Evolutionary conservation across 2,797 vertebrate genomes (phyloP).

Genomic region (Distichodus sexfasciatus): DNA sequence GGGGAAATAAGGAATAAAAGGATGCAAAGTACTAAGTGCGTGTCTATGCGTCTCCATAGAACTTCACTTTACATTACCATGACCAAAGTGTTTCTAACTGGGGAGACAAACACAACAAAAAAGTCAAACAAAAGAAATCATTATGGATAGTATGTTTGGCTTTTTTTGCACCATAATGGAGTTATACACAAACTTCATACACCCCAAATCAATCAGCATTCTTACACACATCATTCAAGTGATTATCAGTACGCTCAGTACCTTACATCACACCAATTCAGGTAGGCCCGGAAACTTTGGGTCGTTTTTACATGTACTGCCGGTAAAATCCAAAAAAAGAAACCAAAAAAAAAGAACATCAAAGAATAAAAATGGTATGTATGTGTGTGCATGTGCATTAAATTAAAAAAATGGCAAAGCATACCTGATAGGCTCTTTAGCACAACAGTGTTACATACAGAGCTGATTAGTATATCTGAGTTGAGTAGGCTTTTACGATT

Average conservation of each 20-base stretch:
- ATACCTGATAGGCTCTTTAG: constrained; percentile 82
- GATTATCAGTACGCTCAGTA: constrained; percentile 73
- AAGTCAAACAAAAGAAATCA: constrained; percentile 45
- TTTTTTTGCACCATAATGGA: constrained; percentile 48
- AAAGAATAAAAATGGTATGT: constrained; percentile 27
- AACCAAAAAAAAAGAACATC: constrained; percentile 58
- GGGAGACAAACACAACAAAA: constrained; percentile 63
- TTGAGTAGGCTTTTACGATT: constrained; percentile 78
- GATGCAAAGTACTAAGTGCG: constrained; percentile 78
- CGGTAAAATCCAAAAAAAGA: constrained; percentile 63
- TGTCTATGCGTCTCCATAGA: constrained; percentile 77
- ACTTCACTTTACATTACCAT: constrained; percentile 66
- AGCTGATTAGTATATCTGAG: constrained; percentile 83
- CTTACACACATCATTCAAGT: constrained; percentile 69
- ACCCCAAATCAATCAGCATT: constrained; percentile 55
- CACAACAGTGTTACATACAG: constrained; percentile 83
- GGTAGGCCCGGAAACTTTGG: constrained; percentile 71
- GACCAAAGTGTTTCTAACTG: constrained; percentile 74
- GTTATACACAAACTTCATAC: constrained; percentile 58
- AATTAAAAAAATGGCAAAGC: constrained; percentile 75
- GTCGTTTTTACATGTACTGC: constrained; percentile 73
- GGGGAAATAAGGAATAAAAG: constrained; percentile 57
- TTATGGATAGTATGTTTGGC: constrained; percentile 9
- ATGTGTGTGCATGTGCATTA: constrained; percentile 59
- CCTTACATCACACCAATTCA: constrained; percentile 74